Base-by-base conservation (phyloP, 1,140 invertebrate genomes). In the Drosophila sulfurigaster region DNA sequence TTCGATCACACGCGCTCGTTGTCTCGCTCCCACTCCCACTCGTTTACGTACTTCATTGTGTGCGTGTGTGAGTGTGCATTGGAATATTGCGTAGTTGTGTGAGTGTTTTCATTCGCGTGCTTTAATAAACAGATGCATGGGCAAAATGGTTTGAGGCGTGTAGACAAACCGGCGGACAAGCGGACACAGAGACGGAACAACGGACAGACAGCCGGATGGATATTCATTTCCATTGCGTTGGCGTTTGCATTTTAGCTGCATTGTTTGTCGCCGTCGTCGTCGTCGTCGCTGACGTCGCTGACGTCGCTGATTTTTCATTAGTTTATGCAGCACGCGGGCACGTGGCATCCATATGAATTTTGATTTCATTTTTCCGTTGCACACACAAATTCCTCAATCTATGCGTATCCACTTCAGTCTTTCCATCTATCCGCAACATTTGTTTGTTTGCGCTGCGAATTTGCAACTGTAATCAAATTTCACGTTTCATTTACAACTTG, bases 391-490 rank as follows among this genome's bases (percentile, higher is more conserved):
- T 72, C 43, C 35, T 41, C 32, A 51, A 56, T 62, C 38, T 11
- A 43, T 35, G 59, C 32, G 48, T 11, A 8, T 41, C 7, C 30
- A 45, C 20, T 25, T 25, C 20, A 20, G 10, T 16, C 20, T 58
- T n/a, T 51, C n/a, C 13, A 35, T 30, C 15, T 20, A 20, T 20
- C 20, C 20, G 20, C 30, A 7, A 35, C 8, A 56, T 64, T 35
- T 51, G 45, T 64, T 52, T 69, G 56, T 60, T 56, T 76, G 56
- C 46, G 57, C 65, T 68, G 76, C 74, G 32, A 74, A 65, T 88
- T 88, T 73, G 49, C 77, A 75, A 52, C 46, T 51, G 62, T 81
- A 83, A 87, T 88, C 82, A 82, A 82, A 83, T 88, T 67, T 75
- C 57, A 75, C 63, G 73, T 62, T 87, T 79, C 62, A 79, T 80